Conservation (phyloP, 2,113 vertebrate genomes). For the Daphoenositta chrysoptera region DNA sequence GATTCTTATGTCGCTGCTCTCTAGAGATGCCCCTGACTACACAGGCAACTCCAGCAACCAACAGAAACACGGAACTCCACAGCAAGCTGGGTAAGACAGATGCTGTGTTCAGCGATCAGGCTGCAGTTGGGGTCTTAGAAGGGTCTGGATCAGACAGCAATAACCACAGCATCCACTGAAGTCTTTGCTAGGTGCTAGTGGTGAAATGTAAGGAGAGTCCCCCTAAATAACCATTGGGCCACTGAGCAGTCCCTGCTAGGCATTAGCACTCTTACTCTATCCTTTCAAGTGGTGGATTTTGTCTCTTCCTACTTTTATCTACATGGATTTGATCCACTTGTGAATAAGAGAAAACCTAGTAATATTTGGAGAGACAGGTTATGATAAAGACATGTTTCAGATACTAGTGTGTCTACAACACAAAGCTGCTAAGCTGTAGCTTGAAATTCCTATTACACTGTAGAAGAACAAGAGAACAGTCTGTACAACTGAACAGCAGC, state of each 20-base stretch:
- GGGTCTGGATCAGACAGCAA: neutral
- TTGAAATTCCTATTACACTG: neutral
- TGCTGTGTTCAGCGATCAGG: neutral
- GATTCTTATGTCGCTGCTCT: neutral
- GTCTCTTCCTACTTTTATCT: neutral
- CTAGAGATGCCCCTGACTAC: neutral
- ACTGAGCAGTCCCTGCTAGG: neutral
- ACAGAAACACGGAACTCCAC: neutral
- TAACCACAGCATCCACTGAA: neutral
- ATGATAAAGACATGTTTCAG: neutral
- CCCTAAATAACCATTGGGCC: neutral
- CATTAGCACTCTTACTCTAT: neutral
- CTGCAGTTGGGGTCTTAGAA: neutral
- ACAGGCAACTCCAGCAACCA: neutral
- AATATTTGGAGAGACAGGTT: neutral
- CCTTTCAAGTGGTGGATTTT: fast-evolving
- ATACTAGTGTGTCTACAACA: neutral
- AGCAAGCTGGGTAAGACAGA: neutral
- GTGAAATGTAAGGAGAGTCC: neutral
- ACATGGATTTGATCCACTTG: neutral
- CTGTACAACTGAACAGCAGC: neutral
- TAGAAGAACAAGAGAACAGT: neutral
- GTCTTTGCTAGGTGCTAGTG: neutral
- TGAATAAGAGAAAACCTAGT: neutral
- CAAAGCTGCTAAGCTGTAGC: neutral